phyloP scores from a whole-genome alignment of 2,888 invertebrate species.

The Pelosia muscerda region DNA sequence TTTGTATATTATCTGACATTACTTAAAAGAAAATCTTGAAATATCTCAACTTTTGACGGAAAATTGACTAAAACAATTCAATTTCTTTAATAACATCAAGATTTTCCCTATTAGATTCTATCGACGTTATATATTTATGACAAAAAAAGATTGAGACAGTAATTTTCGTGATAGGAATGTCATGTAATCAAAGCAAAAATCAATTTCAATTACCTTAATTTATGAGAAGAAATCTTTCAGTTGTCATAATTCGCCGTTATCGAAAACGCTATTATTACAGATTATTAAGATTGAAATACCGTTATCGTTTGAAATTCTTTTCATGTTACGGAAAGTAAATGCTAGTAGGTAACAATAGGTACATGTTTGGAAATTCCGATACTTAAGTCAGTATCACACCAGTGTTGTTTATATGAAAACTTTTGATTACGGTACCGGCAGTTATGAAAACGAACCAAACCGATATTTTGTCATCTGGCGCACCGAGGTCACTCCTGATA shows the following conservation, averaged over 20 bases:
- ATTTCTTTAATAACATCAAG: background rate
- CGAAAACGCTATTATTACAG: too few species aligned
- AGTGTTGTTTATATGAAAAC: constrained; percentile 56
- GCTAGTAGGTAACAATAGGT: background rate
- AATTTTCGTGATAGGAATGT: background rate
- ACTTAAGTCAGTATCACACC: constrained; percentile 29
- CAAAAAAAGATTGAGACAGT: background rate
- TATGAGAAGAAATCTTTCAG: too few species aligned
- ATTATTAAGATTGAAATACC: too few species aligned
- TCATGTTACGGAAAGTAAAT: too few species aligned
- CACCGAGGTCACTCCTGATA: constrained; percentile 45
- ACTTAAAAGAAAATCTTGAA: too few species aligned
- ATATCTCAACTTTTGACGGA: too few species aligned
- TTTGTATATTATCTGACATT: too few species aligned
- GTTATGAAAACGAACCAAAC: constrained; percentile 54
- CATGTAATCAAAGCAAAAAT: background rate
- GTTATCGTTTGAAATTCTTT: too few species aligned
- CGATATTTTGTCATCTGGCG: constrained; percentile 56
- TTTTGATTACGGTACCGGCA: constrained; percentile 57
- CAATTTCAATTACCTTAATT: background rate
- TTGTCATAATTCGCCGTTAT: too few species aligned
- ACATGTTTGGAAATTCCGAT: constrained; percentile 26
- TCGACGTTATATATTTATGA: background rate
- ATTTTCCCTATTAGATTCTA: background rate
- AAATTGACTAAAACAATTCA: background rate